Conservation (phyloP, 2,113 vertebrate species). For the Thunnus thynnus region DNA sequence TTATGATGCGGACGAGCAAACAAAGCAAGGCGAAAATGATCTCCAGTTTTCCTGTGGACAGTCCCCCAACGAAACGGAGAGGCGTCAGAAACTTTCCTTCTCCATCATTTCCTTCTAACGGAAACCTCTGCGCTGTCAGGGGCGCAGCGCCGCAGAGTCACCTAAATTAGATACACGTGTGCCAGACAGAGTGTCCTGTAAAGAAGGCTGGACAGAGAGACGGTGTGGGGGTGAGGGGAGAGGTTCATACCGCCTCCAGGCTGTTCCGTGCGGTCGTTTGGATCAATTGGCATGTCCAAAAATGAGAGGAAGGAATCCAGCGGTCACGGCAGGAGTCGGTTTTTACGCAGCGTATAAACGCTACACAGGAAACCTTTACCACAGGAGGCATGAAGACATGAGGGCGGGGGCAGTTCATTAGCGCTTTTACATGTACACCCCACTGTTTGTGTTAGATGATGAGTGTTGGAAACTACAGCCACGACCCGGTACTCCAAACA, state of each 20-base stretch:
- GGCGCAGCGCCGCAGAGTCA: neutral
- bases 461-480: too few species aligned
- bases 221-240: too few species aligned
- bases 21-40: neutral
- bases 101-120: slow-evolving; percentile 67
- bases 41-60: slow-evolving; percentile 40
- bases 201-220: neutral
- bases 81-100: slow-evolving; percentile 70
- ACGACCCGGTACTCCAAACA: too few species aligned
- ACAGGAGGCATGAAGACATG: slow-evolving; percentile 42
- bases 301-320: slow-evolving; percentile 59
- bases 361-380: slow-evolving; percentile 50
- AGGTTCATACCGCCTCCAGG: slow-evolving; percentile 7
- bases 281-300: slow-evolving; percentile 5
- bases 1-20: neutral
- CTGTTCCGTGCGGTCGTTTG: slow-evolving; percentile 10
- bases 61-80: slow-evolving; percentile 8
- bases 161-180: slow-evolving; percentile 72
- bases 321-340: slow-evolving; percentile 30
- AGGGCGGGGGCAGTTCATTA: slow-evolving; percentile 44
- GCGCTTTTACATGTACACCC: slow-evolving; percentile 18
- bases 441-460: neutral
- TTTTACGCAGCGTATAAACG: slow-evolving; percentile 49
- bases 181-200: neutral
- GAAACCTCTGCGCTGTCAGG: slow-evolving; percentile 52